Evolutionary conservation across 92 coral and sea anemone genomes (phyloP), one percentile per base, ranked within the genome.

Genomic region (Siderastrea radians): DNA sequence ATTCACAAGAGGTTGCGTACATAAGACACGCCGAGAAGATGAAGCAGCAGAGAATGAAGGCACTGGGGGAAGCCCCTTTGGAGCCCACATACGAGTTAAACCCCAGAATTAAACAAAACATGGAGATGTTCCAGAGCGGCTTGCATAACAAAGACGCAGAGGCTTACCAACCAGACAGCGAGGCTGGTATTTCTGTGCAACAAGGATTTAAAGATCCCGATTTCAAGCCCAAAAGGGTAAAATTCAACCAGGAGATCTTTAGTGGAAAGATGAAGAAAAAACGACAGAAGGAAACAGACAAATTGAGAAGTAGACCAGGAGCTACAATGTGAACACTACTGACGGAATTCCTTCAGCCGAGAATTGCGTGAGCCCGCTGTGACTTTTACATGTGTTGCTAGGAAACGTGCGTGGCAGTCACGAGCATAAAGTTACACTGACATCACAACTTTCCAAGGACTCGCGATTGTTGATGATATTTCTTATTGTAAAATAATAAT

Each of bases 21-120:
- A 91, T 97, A 62, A 94, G 80, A 46, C 99, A 97, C 57, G 87
- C 89, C 8, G 99, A 97, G 82, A 92, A 94, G 79, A 89, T 93
- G 95, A 95, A 95, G 72, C 65, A 87, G 15, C 95, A 95, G 69
- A 86, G 87, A 72, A 91, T 81, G 53, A 92, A 92, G 87, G 94
- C 98, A 0, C 54, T 88, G 7, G 98, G 93, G 1, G 85, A 82
- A 0, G 95, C 98, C 3, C 98, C 99, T 0, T 74, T 96, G 15
- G 95, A 95, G 65, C 92, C 89, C 54, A 97, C 99, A 1, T 97
- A 87, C 48, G 96, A 97, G 63, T 88, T 88, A 74, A 92, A 97
- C 86, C 99, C 99, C 17, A 89, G 95, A 53, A 91, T 95, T 45
- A 82, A 85, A 77, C 88, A 88, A 68, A 97, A 97, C 88, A 89